These are phyloP conservation scores for Holothuria leucospilota DNA, from an alignment of 53 echinoderm and acorn worm species.

Conservation along the genomic window DNA sequence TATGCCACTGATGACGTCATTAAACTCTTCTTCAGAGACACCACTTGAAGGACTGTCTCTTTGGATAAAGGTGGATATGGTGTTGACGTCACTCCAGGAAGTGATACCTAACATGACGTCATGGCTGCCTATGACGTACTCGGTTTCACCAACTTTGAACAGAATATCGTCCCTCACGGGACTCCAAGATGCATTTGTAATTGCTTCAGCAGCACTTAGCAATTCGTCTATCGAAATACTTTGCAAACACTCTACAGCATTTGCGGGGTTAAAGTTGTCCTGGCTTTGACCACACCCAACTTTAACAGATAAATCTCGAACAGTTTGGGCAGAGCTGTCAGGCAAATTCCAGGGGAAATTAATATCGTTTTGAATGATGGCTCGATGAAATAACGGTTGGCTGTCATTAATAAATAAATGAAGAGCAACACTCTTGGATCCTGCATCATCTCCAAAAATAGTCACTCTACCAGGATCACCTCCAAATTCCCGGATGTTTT, in stretches of 20 bases:
- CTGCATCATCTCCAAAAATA: background rate
- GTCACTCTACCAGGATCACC: conserved; percentile 8
- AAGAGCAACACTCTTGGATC: conserved; percentile 7
- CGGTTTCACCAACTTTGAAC: background rate
- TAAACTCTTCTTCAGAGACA: background rate
- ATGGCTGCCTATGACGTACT: conserved; percentile 8
- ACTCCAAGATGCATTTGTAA: background rate
- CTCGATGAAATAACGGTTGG: conserved; percentile 5
- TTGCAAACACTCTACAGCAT: conserved; percentile 1
- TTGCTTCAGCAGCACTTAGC: background rate
- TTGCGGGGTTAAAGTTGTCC: too few relatives aligned
- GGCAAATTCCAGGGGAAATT: conserved; percentile 19
- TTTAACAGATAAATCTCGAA: background rate
- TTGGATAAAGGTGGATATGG: background rate
- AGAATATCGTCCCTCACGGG: conserved; percentile 2
- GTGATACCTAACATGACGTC: background rate
- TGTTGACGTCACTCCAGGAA: background rate
- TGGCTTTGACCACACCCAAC: background rate
- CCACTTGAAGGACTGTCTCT: background rate
- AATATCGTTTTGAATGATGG: conserved; percentile 14
- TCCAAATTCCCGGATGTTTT: conserved; percentile 14
- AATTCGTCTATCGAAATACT: background rate
- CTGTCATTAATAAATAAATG: conserved; percentile 4
- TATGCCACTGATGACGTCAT: background rate
- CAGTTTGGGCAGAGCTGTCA: background rate